phyloP scores from a whole-genome alignment of 2,113 vertebrate species.

The Oreotrochilus melanogaster region DNA sequence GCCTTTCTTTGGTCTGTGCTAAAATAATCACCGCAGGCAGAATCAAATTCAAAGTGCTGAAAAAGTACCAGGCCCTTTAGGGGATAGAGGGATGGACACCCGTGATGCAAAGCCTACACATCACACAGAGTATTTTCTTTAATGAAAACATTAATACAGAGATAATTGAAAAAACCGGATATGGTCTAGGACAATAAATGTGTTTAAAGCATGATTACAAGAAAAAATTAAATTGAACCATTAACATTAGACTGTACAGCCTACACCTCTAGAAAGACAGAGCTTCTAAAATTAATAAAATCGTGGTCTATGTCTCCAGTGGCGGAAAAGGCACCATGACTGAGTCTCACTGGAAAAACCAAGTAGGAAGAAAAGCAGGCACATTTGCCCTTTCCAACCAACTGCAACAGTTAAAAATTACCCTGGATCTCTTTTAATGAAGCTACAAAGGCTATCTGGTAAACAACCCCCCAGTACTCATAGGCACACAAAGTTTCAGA shows the following conservation, averaged over 20 bases:
- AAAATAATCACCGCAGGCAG: not conserved
- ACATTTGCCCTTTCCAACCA: not conserved
- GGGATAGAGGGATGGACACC: not conserved
- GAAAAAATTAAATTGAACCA: not conserved
- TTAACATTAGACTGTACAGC: not conserved
- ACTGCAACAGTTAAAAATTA: not conserved
- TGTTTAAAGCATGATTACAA: not conserved
- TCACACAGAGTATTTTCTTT: not conserved
- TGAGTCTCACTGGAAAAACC: not conserved
- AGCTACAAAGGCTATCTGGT: not conserved
- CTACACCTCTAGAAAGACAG: not conserved
- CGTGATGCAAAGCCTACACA: not conserved
- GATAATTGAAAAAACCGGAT: not conserved
- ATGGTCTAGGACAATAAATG: not conserved
- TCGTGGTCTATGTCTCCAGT: not conserved
- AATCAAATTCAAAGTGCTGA: not conserved
- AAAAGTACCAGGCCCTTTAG: not conserved
- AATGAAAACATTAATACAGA: constrained; percentile 9
- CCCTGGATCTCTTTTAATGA: not conserved
- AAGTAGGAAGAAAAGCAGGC: not conserved
- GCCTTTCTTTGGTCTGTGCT: not conserved
- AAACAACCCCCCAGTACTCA: not conserved
- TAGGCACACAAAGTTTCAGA: not conserved
- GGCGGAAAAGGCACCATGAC: not conserved
- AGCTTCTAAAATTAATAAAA: not conserved